Conservation (phyloP, 2,888 invertebrate species). For the Anodontia alba region DNA sequence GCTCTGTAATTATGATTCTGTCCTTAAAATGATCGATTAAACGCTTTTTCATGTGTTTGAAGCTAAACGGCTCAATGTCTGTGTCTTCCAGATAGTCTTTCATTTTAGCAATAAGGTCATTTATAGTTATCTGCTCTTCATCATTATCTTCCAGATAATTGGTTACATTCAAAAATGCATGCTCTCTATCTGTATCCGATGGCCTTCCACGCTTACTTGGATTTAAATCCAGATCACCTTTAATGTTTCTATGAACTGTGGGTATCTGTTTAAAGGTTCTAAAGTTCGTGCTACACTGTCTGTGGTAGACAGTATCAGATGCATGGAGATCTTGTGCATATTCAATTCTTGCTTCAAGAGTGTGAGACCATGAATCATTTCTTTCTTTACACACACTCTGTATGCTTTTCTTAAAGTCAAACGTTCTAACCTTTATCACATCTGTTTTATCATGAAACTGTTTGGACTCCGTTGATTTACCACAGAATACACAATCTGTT, state of each 20-base stretch:
- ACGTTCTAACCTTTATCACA: background rate
- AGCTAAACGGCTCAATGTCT: slow-evolving; percentile 17
- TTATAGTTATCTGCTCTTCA: slow-evolving; percentile 23
- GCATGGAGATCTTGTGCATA: slow-evolving; percentile 21
- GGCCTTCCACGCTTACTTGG: slow-evolving; percentile 15
- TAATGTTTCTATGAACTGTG: background rate
- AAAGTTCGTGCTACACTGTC: slow-evolving; percentile 17
- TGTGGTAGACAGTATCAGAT: slow-evolving; percentile 30
- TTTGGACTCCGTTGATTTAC: slow-evolving; percentile 13
- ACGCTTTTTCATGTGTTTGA: slow-evolving; percentile 39
- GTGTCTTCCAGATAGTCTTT: background rate
- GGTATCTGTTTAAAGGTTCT: slow-evolving; percentile 18
- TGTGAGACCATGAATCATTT: slow-evolving; percentile 27
- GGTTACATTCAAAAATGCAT: background rate
- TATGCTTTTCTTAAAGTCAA: slow-evolving; percentile 9
- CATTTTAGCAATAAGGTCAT: slow-evolving; percentile 4
- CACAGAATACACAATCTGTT: slow-evolving; percentile 20
- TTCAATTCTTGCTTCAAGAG: slow-evolving; percentile 22
- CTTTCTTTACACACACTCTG: slow-evolving; percentile 18
- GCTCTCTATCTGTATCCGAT: background rate
- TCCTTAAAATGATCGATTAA: slow-evolving; percentile 54
- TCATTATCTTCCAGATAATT: slow-evolving; percentile 12
- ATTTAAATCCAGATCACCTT: background rate
- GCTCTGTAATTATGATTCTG: slow-evolving; percentile 43
- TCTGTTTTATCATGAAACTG: background rate